A percentile compares a stretch with the other conserved stretches of the same genome.
Evolutionary conservation across 2,888 invertebrate genomes (phyloP).

Genomic region (Eristalinus aeneus): DNA sequence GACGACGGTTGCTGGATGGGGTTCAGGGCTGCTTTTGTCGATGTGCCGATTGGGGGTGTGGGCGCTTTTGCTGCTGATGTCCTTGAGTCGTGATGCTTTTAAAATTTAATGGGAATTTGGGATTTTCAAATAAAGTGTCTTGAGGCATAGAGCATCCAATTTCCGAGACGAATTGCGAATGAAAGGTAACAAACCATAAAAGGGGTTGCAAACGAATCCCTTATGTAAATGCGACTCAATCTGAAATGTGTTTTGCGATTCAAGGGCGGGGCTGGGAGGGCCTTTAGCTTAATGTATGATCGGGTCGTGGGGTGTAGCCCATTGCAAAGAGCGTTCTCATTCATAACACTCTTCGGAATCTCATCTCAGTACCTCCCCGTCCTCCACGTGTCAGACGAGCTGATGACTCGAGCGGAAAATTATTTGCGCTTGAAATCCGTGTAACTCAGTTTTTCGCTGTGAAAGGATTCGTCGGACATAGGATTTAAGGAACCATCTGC

Average conservation of each 20-base stretch:
- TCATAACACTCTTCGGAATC: too few relatives aligned
- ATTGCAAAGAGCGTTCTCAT: too few relatives aligned
- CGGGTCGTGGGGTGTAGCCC: background rate
- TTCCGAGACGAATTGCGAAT: background rate
- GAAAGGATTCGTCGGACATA: too few relatives aligned
- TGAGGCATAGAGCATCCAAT: background rate
- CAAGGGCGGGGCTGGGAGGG: background rate
- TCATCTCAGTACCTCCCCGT: too few relatives aligned
- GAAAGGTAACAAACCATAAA: background rate
- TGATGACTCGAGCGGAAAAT: too few relatives aligned
- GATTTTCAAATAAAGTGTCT: background rate
- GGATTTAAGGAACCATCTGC: too few relatives aligned
- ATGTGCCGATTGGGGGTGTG: background rate
- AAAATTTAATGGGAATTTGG: background rate
- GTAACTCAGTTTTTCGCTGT: too few relatives aligned
- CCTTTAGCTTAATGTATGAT: background rate
- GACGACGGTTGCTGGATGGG: conserved; percentile 1
- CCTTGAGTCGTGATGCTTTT: background rate
- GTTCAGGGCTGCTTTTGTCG: background rate
- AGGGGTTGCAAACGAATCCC: background rate
- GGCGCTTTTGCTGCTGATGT: background rate
- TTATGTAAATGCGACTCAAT: background rate
- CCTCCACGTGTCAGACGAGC: too few relatives aligned
- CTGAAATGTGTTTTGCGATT: background rate
- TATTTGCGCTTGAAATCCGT: too few relatives aligned